Conservation (phyloP, 2,888 invertebrate species). For the Ectropis crepuscularia region DNA sequence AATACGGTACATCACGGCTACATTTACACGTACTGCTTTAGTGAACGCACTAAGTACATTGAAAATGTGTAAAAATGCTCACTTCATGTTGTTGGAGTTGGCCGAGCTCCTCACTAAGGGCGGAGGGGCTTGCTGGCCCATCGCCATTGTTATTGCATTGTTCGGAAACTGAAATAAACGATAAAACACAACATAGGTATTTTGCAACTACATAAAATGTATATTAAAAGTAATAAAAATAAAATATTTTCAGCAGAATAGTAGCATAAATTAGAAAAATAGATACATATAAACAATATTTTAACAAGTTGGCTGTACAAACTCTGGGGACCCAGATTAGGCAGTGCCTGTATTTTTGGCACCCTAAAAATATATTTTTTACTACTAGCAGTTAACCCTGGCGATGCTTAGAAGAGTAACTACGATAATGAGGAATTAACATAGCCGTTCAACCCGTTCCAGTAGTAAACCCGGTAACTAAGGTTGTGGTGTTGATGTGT, state of each 20-base stretch:
- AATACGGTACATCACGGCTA: constrained; percentile 41
- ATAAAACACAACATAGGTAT: constrained; percentile 57
- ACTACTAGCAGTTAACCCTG: too few species aligned
- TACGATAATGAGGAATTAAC: too few species aligned
- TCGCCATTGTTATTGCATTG: constrained; percentile 82
- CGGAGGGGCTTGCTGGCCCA: constrained; percentile 82
- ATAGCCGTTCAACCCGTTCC: too few species aligned
- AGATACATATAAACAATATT: too few species aligned
- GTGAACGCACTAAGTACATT: constrained; percentile 4
- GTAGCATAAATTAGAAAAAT: too few species aligned
- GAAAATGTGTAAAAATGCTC: constrained; percentile 60
- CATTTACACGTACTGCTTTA: constrained; percentile 39
- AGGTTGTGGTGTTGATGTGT: too few species aligned
- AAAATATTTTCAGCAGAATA: neutral
- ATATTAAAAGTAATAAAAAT: neutral
- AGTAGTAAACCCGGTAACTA: too few species aligned
- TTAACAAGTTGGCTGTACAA: too few species aligned
- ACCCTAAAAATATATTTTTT: too few species aligned
- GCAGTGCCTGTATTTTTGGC: too few species aligned
- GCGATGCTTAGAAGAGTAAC: too few species aligned
- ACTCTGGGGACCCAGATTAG: too few species aligned
- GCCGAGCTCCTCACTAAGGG: constrained; percentile 84
- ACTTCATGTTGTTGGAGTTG: constrained; percentile 82
- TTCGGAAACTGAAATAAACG: constrained; percentile 81
- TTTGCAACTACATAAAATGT: neutral